phyloP scores from a whole-genome alignment of 1,140 invertebrate species.

The Bradysia coprophila region DNA sequence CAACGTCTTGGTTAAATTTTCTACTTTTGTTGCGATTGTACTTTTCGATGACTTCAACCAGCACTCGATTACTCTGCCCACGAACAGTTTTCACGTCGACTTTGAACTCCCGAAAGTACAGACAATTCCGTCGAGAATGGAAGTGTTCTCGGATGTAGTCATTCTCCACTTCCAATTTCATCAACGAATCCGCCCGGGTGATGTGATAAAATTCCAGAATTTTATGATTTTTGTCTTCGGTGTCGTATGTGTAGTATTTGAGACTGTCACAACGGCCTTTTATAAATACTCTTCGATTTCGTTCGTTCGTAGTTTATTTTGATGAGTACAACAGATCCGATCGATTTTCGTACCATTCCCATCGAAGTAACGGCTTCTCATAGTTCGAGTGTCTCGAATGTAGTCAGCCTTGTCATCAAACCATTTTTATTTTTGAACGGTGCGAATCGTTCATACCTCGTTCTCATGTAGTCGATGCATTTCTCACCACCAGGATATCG shows the following conservation, averaged over 20 bases:
- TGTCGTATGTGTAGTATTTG: slow-evolving; percentile 11
- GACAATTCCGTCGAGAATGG: not conserved
- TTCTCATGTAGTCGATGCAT: slow-evolving; percentile 47
- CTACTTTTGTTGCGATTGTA: slow-evolving; percentile 33
- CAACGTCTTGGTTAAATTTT: slow-evolving; percentile 34
- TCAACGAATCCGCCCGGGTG: slow-evolving; percentile 44
- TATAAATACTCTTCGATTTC: slow-evolving; percentile 28
- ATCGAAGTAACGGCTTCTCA: slow-evolving; percentile 28
- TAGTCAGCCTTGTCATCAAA: slow-evolving; percentile 38
- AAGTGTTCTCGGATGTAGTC: not conserved
- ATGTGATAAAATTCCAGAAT: slow-evolving; percentile 44
- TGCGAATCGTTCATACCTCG: slow-evolving; percentile 49
- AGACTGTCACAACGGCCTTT: too few species aligned
- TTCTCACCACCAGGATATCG: slow-evolving; percentile 51
- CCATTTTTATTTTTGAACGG: slow-evolving; percentile 41
- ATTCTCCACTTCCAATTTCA: slow-evolving; percentile 12
- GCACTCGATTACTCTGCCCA: too few species aligned
- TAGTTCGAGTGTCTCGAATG: slow-evolving; percentile 47
- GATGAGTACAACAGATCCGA: slow-evolving; percentile 38
- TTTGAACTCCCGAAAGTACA: not conserved
- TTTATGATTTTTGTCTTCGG: not conserved
- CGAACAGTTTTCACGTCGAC: too few species aligned
- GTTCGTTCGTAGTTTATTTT: slow-evolving; percentile 33
- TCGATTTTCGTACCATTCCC: slow-evolving; percentile 47
- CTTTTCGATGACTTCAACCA: slow-evolving; percentile 37